These are phyloP conservation scores for Xestia xanthographa DNA, from an alignment of 2,888 invertebrate species.

Conservation along the genomic window DNA sequence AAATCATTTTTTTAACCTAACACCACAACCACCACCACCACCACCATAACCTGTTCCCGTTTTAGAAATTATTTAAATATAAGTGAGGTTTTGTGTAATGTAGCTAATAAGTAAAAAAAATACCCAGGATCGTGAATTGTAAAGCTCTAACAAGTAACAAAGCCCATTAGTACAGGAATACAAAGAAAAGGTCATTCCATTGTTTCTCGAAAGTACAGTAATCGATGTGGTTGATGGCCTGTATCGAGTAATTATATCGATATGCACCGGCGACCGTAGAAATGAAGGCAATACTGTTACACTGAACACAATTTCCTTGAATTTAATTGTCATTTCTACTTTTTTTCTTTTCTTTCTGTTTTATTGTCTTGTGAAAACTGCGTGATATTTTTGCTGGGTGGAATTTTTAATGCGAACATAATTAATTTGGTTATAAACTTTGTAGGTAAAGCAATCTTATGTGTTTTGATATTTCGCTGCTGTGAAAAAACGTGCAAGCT, in stretches of 20 bases:
- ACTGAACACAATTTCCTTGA: constrained; percentile 37
- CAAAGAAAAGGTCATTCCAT: constrained; percentile 39
- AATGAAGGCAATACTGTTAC: constrained; percentile 37
- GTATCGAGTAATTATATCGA: constrained; percentile 52
- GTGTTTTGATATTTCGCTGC: not conserved
- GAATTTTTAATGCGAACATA: not conserved
- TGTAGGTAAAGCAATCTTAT: not conserved
- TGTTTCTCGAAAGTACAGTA: constrained; percentile 44
- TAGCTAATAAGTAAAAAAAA: not conserved
- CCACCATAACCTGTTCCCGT: not conserved
- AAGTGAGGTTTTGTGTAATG: not conserved
- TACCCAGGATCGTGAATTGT: constrained; percentile 2
- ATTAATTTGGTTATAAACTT: not conserved
- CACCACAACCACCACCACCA: too few relatives aligned
- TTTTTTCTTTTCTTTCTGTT: not conserved
- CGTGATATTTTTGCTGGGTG: not conserved
- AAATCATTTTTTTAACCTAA: too few relatives aligned
- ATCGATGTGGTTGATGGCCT: constrained; percentile 42
- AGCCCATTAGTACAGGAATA: not conserved
- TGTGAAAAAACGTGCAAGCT: too few relatives aligned
- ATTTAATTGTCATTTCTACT: constrained; percentile 7
- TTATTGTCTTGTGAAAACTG: not conserved
- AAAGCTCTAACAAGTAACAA: constrained; percentile 17
- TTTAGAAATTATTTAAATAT: not conserved
- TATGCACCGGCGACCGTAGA: constrained; percentile 27